Evolutionary conservation across 2,797 vertebrate species (phyloP).

Genomic region (Picus viridis): DNA sequence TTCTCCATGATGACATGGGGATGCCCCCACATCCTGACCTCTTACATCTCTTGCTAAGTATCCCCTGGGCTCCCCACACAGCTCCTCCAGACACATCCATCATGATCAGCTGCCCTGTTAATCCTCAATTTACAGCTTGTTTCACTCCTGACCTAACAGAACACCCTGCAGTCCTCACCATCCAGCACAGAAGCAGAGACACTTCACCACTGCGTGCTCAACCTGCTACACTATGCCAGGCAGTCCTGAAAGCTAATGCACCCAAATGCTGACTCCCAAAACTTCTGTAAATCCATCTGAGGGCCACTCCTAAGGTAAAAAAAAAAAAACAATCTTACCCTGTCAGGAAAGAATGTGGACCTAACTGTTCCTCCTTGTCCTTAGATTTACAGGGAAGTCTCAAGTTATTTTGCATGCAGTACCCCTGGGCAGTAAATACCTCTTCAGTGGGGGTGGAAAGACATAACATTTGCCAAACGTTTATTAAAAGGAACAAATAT

Average conservation of each 20-base stretch:
- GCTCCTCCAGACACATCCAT: not conserved
- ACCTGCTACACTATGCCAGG: not conserved
- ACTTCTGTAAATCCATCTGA: not conserved
- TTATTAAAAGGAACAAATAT: not conserved
- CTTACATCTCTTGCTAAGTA: not conserved
- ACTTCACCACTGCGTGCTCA: fast-evolving
- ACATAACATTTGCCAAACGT: not conserved
- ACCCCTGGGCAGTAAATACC: not conserved
- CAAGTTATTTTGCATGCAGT: not conserved
- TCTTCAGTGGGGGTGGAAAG: not conserved
- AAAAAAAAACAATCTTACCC: not conserved
- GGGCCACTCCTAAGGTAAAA: not conserved
- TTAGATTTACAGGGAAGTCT: not conserved
- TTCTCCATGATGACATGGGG: not conserved
- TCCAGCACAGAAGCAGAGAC: not conserved
- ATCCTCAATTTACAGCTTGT: not conserved
- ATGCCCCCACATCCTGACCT: not conserved
- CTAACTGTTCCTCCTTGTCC: not conserved
- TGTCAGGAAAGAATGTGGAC: not conserved
- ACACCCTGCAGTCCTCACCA: not conserved
- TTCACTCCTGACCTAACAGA: not conserved
- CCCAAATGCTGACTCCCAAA: not conserved
- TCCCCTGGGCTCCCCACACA: not conserved
- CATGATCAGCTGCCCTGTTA: not conserved
- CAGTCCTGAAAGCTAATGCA: not conserved